Percentiles rank a stretch among this genome's conserved stretches.
These are phyloP conservation scores for Aythya baeri DNA, from an alignment of 2,113 vertebrate genomes.

Conservation along the genomic window DNA sequence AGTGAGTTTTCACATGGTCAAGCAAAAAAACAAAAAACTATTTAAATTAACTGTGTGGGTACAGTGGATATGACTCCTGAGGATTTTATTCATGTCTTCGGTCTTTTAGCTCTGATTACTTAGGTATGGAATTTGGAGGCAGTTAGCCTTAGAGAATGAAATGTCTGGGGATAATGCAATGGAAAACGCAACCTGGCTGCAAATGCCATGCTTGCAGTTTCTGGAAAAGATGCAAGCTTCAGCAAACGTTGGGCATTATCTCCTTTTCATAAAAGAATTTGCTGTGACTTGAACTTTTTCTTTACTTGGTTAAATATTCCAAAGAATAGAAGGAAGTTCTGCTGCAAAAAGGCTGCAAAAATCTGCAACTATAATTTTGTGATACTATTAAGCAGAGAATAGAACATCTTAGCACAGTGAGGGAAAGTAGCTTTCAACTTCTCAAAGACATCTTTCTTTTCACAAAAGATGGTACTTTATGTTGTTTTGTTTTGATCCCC, in stretches of 20 bases:
- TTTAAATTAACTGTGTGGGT: background rate
- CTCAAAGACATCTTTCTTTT: background rate
- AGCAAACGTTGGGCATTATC: fast-evolving
- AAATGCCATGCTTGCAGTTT: background rate
- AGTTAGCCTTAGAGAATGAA: background rate
- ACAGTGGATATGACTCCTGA: background rate
- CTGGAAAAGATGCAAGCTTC: background rate
- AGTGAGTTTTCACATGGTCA: too few relatives aligned
- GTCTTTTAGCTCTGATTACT: background rate
- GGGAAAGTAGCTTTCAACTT: background rate
- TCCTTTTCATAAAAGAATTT: background rate
- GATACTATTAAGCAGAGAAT: background rate
- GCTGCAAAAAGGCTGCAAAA: background rate
- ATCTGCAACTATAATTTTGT: background rate
- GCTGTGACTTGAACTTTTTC: background rate
- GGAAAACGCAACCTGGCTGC: background rate
- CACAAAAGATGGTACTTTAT: background rate
- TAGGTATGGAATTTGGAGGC: background rate
- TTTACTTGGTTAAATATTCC: background rate
- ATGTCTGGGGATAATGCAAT: background rate
- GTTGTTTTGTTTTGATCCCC: background rate
- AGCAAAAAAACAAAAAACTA: background rate
- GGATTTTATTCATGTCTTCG: background rate
- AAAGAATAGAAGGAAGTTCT: background rate
- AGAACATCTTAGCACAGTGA: fast-evolving